Percentiles rank a stretch among this genome's conserved stretches.
Conservation (phyloP, 2,888 invertebrate genomes). For the Fissipunctia ypsillon region DNA sequence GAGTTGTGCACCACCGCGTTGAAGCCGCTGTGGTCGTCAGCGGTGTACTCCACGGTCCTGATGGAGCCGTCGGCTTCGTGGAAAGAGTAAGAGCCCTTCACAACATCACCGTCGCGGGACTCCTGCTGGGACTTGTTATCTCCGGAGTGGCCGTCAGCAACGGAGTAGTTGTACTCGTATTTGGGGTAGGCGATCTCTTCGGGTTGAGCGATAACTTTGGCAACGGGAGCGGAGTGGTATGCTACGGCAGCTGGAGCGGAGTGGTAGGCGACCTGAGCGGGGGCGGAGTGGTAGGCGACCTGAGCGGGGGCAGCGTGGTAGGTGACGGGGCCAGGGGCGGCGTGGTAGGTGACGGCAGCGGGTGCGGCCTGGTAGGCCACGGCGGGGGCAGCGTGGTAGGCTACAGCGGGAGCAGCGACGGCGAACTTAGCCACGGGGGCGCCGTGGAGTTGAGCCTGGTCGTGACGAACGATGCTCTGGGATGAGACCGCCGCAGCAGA, state of each 20-base stretch:
- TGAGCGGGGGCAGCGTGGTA: constrained; percentile 68
- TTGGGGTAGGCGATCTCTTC: constrained; percentile 74
- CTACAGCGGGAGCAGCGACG: constrained; percentile 60
- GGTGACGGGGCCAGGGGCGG: constrained; percentile 62
- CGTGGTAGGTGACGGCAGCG: constrained; percentile 64
- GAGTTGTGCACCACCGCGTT: constrained; percentile 83
- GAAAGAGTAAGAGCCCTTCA: constrained; percentile 88
- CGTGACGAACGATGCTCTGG: constrained; percentile 82
- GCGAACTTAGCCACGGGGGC: constrained; percentile 69
- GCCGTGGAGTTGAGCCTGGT: constrained; percentile 71
- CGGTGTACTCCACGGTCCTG: constrained; percentile 88
- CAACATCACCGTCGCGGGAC: constrained; percentile 86
- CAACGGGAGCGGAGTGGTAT: constrained; percentile 72
- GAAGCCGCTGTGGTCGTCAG: constrained; percentile 87
- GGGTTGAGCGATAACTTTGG: constrained; percentile 69
- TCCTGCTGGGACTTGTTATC: constrained; percentile 89
- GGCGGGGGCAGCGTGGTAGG: constrained; percentile 65
- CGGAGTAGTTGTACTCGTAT: constrained; percentile 87
- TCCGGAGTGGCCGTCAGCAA: constrained; percentile 88
- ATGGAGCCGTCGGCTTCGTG: constrained; percentile 88
- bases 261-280: constrained; percentile 70
- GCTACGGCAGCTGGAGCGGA: constrained; percentile 70
- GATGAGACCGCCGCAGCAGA: constrained; percentile 80
- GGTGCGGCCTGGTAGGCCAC: constrained; percentile 67
- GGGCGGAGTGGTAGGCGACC: constrained; percentile 66